These are phyloP conservation scores for Sarcophaga variegata DNA, from an alignment of 2,888 invertebrate genomes.

Conservation along the genomic window DNA sequence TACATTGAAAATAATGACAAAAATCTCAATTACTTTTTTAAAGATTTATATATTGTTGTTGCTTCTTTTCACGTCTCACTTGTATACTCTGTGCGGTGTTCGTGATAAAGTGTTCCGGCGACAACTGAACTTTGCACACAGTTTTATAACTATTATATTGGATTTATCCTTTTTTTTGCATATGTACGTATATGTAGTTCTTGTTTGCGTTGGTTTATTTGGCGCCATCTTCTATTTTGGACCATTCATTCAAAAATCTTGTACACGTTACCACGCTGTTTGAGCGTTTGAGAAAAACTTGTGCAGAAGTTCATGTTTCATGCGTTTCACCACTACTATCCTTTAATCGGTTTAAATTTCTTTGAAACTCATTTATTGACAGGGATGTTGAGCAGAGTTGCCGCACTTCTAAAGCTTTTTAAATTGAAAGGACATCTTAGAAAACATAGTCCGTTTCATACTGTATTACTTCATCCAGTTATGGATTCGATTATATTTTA, in stretches of 20 bases:
- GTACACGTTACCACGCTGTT: not conserved
- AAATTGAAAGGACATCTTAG: not conserved
- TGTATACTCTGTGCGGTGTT: conserved; percentile 34
- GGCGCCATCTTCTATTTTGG: conserved; percentile 63
- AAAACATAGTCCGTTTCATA: not conserved
- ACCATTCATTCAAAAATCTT: conserved; percentile 30
- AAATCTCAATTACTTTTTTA: conserved; percentile 13
- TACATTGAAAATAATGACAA: not conserved
- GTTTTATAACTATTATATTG: conserved; percentile 57
- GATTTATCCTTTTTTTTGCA: conserved; percentile 9
- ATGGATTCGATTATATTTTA: no score
- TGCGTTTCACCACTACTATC: not conserved
- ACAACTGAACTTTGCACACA: conserved; percentile 61
- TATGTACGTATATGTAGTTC: not conserved
- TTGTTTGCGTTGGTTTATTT: conserved; percentile 34
- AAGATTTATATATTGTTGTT: conserved; percentile 1
- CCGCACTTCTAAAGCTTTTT: conserved; percentile 9
- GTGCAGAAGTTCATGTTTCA: not conserved
- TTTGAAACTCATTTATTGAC: not conserved
- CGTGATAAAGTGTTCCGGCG: conserved; percentile 42
- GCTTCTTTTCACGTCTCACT: conserved; percentile 9
- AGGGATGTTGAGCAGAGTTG: conserved; percentile 38
- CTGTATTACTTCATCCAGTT: not conserved
- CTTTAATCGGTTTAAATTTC: conserved; percentile 30
- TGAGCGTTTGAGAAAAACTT: not conserved